Evolutionary conservation across 2,888 invertebrate genomes (phyloP).

Genomic region (Diloba caeruleocephala): DNA sequence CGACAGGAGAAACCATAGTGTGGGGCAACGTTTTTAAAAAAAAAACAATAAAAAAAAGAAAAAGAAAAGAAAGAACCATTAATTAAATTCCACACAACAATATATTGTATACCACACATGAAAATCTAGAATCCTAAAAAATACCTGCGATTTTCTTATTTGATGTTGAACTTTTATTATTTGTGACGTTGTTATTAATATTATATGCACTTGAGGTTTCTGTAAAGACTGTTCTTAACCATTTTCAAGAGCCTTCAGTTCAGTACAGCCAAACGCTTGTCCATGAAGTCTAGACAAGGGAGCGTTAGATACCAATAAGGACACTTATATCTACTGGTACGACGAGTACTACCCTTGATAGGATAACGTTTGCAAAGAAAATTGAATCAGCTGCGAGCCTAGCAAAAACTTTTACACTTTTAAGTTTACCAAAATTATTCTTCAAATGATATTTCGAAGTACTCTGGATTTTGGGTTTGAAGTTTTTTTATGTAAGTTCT

Average conservation of each 20-base stretch:
- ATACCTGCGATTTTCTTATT: not conserved
- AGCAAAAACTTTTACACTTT: conserved; percentile 22
- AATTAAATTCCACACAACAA: too few relatives aligned
- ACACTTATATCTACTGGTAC: conserved; percentile 35
- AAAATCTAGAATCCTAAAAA: too few relatives aligned
- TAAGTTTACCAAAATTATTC: conserved; percentile 15
- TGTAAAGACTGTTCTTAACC: conserved; percentile 25
- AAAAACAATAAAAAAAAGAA: too few relatives aligned
- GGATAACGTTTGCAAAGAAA: conserved; percentile 41
- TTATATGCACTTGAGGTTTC: conserved; percentile 13
- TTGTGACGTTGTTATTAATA: conserved; percentile 4
- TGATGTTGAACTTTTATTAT: not conserved
- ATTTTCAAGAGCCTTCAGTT: conserved; percentile 31
- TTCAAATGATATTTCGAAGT: conserved; percentile 9
- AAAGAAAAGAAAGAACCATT: too few relatives aligned
- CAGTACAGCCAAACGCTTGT: conserved; percentile 58
- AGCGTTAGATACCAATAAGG: conserved; percentile 53
- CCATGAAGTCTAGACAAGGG: conserved; percentile 66
- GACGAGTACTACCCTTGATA: conserved; percentile 19
- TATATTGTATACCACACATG: too few relatives aligned
- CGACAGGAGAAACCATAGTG: too few relatives aligned
- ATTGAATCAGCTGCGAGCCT: conserved; percentile 23
- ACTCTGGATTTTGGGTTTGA: not conserved
- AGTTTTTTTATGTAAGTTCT: not conserved
- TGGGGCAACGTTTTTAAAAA: too few relatives aligned